Evolutionary conservation across 2,113 vertebrate genomes (phyloP).

Genomic region (Erpornis zantholeuca): DNA sequence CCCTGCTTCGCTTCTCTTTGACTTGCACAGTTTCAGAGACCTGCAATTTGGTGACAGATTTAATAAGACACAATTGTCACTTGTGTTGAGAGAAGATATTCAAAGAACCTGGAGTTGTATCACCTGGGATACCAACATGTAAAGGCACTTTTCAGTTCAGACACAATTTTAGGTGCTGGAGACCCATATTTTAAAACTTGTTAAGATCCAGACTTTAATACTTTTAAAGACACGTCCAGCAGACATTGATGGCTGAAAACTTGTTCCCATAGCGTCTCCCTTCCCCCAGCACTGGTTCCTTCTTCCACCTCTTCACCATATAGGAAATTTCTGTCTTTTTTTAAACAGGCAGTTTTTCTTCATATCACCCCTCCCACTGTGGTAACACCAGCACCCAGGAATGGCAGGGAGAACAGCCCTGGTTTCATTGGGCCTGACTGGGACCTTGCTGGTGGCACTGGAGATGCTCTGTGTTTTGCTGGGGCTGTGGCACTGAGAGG

Average conservation of each 20-base stretch:
- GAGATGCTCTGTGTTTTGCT: not conserved
- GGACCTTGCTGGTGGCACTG: not conserved
- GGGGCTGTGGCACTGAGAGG: not conserved
- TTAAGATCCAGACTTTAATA: not conserved
- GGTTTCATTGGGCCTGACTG: not conserved
- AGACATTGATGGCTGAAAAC: not conserved
- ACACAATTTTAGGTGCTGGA: not conserved
- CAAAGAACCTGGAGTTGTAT: not conserved
- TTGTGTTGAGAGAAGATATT: constrained; percentile 12
- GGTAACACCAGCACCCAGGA: not conserved
- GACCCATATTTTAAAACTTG: not conserved
- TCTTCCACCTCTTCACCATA: not conserved
- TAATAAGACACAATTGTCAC: constrained; percentile 28
- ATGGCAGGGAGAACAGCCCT: not conserved
- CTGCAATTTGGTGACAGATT: constrained; percentile 40
- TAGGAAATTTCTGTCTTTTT: not conserved
- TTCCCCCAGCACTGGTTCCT: not conserved
- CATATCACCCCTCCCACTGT: not conserved
- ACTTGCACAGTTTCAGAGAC: not conserved
- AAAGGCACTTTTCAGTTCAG: not conserved
- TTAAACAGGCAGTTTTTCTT: not conserved
- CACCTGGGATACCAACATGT: not conserved
- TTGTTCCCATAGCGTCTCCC: not conserved
- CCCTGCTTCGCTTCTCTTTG: not conserved
- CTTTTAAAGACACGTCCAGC: not conserved